Conservation (phyloP, 2,797 vertebrate genomes). For the Denticeps clupeoides region DNA sequence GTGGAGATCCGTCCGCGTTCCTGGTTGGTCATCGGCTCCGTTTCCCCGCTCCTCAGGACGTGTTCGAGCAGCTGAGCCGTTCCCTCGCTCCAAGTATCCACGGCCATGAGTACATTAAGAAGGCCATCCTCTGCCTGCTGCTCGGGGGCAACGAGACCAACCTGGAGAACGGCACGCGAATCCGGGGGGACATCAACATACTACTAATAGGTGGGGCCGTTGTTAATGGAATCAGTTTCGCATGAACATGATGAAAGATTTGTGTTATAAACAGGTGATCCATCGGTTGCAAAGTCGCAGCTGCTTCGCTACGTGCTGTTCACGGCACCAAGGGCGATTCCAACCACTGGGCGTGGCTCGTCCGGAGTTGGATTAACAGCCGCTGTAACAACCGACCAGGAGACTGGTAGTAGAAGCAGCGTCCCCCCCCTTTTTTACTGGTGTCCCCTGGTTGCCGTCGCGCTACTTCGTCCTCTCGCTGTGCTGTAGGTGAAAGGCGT, state of each 20-base stretch:
- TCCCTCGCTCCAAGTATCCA: conserved; percentile 64
- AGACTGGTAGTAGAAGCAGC: conserved; percentile 31
- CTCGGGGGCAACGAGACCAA: conserved; percentile 66
- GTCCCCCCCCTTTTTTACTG: neutral
- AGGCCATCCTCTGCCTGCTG: conserved; percentile 61
- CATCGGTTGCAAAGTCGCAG: conserved; percentile 46
- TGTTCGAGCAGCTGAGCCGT: conserved; percentile 68
- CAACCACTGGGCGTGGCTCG: conserved; percentile 50
- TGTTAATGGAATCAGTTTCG: neutral
- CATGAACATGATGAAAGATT: neutral
- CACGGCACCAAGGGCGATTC: conserved; percentile 45
- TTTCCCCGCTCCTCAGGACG: conserved; percentile 54
- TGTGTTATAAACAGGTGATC: conserved; percentile 35
- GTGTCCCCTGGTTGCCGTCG: neutral
- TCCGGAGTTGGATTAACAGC: conserved; percentile 52
- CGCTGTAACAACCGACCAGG: conserved; percentile 54
- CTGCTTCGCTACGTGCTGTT: conserved; percentile 41
- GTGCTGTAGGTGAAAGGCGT: conserved; percentile 65
- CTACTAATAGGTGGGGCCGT: conserved; percentile 73
- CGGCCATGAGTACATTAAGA: conserved; percentile 68
- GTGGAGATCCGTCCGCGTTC: no score
- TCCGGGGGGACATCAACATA: conserved; percentile 70
- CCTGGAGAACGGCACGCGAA: conserved; percentile 55
- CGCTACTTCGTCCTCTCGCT: no score
- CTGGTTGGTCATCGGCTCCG: no score